Evolutionary conservation across 2,113 vertebrate species (phyloP).

Genomic region (Centrocercus urophasianus): DNA sequence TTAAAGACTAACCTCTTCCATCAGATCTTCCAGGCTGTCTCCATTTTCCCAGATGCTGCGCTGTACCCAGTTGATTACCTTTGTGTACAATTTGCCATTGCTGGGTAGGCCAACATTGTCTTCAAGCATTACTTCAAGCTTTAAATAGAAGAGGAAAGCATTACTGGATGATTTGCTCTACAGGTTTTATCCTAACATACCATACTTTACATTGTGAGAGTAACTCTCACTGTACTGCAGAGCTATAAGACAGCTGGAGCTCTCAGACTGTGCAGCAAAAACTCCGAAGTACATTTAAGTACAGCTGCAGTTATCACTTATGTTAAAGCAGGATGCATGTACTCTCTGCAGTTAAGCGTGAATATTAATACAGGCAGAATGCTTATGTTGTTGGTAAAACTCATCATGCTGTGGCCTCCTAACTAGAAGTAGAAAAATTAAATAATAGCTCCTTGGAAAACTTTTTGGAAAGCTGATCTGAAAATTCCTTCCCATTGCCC

Average conservation of each 20-base stretch:
- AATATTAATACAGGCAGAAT: neutral
- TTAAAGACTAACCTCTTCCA: slow-evolving; percentile 96
- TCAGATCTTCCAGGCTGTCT: slow-evolving; percentile 92
- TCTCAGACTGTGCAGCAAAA: neutral
- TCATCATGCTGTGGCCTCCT: neutral
- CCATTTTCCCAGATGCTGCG: slow-evolving; percentile 97
- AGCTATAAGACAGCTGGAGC: neutral
- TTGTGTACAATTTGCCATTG: slow-evolving; percentile 97
- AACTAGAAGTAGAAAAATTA: neutral
- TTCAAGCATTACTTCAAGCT: slow-evolving; percentile 99
- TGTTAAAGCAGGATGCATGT: accelerated
- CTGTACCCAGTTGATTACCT: slow-evolving; percentile 99
- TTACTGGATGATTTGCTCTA: neutral
- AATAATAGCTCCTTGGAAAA: neutral
- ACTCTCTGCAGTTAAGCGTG: neutral
- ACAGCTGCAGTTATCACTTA: neutral
- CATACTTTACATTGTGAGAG: neutral
- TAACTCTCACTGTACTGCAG: neutral
- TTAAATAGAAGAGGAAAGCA: slow-evolving; percentile 40
- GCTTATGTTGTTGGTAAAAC: neutral
- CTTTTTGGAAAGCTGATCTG: neutral
- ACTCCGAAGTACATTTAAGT: neutral
- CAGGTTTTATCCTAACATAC: neutral
- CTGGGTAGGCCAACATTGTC: slow-evolving; percentile 95
- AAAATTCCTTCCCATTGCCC: no score